Base-by-base conservation (phyloP, 2,888 invertebrate genomes). In the Pterobdella sp. region DNA sequence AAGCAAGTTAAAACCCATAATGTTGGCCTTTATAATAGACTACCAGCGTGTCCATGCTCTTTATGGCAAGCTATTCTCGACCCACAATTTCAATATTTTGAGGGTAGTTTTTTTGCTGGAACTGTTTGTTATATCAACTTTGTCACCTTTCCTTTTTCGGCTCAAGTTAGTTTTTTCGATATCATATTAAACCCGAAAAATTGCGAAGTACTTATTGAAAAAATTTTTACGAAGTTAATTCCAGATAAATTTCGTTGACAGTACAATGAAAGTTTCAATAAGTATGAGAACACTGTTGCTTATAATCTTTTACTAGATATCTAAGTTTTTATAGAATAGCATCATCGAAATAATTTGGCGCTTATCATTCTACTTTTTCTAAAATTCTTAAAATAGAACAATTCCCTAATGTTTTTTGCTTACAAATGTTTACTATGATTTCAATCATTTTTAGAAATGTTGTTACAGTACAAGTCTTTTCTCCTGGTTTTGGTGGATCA, bases 51-150 rank as follows among this genome's bases (percentile, higher is more conserved):
- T 72, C 74, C 74, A 0, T 74, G 74, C 63, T 36, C 49, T 2
- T 37, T 72, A n/a, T 74, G 74, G 74, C 74, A 74, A 49, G 74
- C 74, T 34, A 66, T 72, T 1, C 37, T 49, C 35, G 74, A 74
- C 60, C 68, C 72, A 1, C 49, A 68, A 0, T 74, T 72, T 64
- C 34, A 29, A 1, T 56, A 37, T 7, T 65, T 72, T 66, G 1
- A 1, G 10, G 34, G 34, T 34, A 36, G 63, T 18, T 71, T 1
- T 22, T 29, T 22, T 31, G 36, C 29, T 1, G 37, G 52, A 1
- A 42, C 34, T 37, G 18, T 65, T 31, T 74, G 74, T 35, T 73
- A 36, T 29, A 52, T 52, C 7, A 32, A 37, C 34, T 74, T 72
- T 52, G 65, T 72, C 3, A 31, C 42, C 4, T 74, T 60, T 60